Evolutionary conservation across 2,888 invertebrate genomes (phyloP).

Genomic region (Pardosa pseudoannulata): DNA sequence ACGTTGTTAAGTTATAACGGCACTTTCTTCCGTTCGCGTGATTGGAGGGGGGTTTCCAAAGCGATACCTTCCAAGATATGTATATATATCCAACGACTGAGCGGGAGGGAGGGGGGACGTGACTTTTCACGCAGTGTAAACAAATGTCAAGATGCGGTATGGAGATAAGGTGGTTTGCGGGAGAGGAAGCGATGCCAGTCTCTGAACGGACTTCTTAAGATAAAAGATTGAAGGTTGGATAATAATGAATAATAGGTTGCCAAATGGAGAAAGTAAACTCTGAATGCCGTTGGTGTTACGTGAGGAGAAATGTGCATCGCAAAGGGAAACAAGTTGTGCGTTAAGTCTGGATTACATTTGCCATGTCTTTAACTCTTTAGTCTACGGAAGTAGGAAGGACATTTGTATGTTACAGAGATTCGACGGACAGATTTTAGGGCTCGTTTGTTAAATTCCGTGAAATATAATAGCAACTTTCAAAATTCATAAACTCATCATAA

Average conservation of each 20-base stretch:
- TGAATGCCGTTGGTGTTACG: too few relatives aligned
- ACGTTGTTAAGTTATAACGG: conserved; percentile 17
- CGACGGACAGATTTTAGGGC: too few relatives aligned
- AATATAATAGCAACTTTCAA: too few relatives aligned
- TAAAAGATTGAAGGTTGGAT: not conserved
- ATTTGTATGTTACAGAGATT: too few relatives aligned
- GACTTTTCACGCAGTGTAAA: conserved; percentile 49
- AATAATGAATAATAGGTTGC: not conserved
- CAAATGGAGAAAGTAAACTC: not conserved
- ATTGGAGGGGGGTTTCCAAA: not conserved
- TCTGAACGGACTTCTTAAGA: not conserved
- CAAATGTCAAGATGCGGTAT: conserved; percentile 59
- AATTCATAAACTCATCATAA: too few relatives aligned
- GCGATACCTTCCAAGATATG: not conserved
- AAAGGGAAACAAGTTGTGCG: too few relatives aligned
- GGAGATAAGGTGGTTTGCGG: conserved; percentile 8
- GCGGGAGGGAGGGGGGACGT: not conserved
- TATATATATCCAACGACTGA: not conserved
- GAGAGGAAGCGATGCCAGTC: not conserved
- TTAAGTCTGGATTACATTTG: too few relatives aligned
- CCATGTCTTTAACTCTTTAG: too few relatives aligned
- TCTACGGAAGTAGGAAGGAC: too few relatives aligned
- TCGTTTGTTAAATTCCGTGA: too few relatives aligned
- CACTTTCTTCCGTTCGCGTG: not conserved
- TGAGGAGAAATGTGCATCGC: too few relatives aligned